Base-by-base conservation (phyloP, 2,888 invertebrate species). In the Parelbella ahira region DNA sequence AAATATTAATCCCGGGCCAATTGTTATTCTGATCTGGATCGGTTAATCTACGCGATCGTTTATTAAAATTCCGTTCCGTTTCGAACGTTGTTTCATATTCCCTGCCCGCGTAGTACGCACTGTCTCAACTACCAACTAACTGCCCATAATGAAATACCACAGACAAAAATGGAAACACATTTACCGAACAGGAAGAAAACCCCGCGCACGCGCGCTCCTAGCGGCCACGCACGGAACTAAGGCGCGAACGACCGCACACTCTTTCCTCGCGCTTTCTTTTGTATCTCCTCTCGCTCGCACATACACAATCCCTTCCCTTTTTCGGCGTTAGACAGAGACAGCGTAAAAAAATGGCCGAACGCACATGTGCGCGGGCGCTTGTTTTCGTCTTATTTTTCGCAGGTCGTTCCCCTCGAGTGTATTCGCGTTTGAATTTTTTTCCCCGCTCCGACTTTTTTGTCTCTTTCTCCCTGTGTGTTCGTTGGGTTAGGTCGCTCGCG, bases 321-420 rank as follows among this genome's bases (percentile, higher is more conserved):
- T 83, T 82, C 64, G 80, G 76, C 66, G 75, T 68, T 58, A 62
- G 82, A 84, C 53, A 58, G 73, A 65, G 86, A 84, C 49, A 53
- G 72, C 50, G 53, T 53, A 76, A 81, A 86, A 86, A 87, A 86
- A 83, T 81, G 75, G 74, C 68, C 62, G 74, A 73, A 81, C 81
- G 78, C 83, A 84, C 82, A 84, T 84, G 84, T 86, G 87, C 82
- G 73, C 76, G 66, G 54, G 76, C 68, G 75, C 63, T 58, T 54
- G 65, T 71, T 67, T 81, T 84, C 75, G 80, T 80, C 72, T 83
- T 86, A 71, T 82, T 86, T 84, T 87, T 87, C 73, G 82, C 75
- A 69, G 82, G 77, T 83, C 83, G 70, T 83, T 86, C 67, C 64
- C 81, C 84, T 72, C 69, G 74, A 69, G 70, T 71, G 73, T 80